Base-by-base conservation (phyloP, 2,888 invertebrate genomes). In the Onthophagus sagittarius region DNA sequence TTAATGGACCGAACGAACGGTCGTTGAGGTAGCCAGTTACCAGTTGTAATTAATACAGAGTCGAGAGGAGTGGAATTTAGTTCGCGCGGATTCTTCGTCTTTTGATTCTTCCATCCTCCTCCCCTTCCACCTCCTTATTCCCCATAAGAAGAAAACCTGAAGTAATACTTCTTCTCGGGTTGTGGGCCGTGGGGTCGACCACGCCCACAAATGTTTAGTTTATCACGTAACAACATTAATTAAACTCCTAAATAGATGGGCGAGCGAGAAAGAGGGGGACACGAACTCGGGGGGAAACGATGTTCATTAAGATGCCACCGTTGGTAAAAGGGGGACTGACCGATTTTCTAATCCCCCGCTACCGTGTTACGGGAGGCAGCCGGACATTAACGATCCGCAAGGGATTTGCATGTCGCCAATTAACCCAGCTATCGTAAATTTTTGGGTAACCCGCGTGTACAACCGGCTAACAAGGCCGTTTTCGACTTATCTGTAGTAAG, bases 191-290 rank as follows among this genome's bases (percentile, higher is more conserved):
- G 74, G 69, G 71, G 23, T 23, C 75, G 74, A 78, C 76, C 79
- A 80, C 83, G 82, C 83, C 83, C 77, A 78, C 77, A 77, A 79
- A 79, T 80, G 80, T 81, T 81, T 80, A 80, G 80, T 81, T 81
- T 81, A 81, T 82, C 80, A 78, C 80, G 80, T 81, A 81, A 82
- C 82, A 82, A 82, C 81, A 83, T 82, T 82, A 82, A 82, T 82
- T 82, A 81, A 82, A 81, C 78, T 81, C 82, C 81, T 82, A 82
- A 82, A 82, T 82, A 82, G 81, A 81, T 80, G 80, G 80, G 80
- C 78, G 23, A 53, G 39, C 23, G 23, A 23, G 23, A 23, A 23
- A 23, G 23, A 23, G 23, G 23, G 39, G 39, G 39, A 7, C 39
- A 1, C 11, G 39, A 23, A 23, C 23, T 23, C 23, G 39, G 39